Conservation (phyloP, 2,113 vertebrate species). For the Cryptoleucopteryx plumbea region DNA sequence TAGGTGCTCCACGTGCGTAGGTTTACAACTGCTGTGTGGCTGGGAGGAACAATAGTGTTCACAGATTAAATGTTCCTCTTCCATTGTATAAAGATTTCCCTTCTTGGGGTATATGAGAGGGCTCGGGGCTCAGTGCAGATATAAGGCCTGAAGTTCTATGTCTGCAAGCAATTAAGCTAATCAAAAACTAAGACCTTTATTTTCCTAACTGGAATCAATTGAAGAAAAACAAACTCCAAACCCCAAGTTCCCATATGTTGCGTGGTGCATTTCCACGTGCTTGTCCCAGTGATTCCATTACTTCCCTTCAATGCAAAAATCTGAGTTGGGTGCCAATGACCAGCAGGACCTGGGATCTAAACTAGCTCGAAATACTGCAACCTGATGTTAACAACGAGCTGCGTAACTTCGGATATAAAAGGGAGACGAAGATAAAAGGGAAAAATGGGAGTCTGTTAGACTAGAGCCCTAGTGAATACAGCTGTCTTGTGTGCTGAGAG, state of each 20-base stretch:
- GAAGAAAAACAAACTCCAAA: background rate
- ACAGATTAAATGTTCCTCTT: background rate
- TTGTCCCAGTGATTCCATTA: rapidly evolving
- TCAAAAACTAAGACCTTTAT: constrained; percentile 39
- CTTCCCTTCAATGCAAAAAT: background rate
- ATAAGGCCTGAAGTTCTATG: background rate
- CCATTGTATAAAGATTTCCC: background rate
- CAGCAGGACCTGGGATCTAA: background rate
- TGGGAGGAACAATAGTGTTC: background rate
- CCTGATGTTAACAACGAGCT: background rate
- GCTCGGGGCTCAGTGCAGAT: background rate
- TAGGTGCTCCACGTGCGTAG: rapidly evolving
- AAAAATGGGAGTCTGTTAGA: background rate
- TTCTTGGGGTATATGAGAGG: background rate
- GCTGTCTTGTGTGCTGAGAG: background rate
- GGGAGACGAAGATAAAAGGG: background rate
- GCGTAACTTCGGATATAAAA: background rate
- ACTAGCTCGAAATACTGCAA: no score
- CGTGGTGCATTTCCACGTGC: rapidly evolving
- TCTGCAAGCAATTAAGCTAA: constrained; percentile 14
- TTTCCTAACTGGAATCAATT: constrained; percentile 40
- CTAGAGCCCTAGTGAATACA: background rate
- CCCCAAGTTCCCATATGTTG: rapidly evolving
- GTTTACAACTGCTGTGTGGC: background rate
- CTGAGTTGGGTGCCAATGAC: background rate